These are phyloP conservation scores for Pristionchus exspectatus DNA, from an alignment of 2,888 invertebrate species.

Conservation along the genomic window DNA sequence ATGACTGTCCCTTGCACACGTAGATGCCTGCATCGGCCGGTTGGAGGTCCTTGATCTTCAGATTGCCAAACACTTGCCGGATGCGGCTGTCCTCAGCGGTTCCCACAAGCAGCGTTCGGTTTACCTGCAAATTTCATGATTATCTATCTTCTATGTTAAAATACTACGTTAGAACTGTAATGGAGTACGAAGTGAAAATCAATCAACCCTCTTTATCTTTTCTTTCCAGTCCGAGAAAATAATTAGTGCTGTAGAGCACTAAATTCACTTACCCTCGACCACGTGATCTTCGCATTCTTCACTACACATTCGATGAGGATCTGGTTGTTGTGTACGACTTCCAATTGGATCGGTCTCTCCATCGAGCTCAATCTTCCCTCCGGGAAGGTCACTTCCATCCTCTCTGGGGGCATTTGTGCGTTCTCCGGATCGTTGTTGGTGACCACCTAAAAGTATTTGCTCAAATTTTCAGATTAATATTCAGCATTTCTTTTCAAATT, in stretches of 20 bases:
- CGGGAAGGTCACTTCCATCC: conserved; percentile 14
- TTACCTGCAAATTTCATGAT: not conserved
- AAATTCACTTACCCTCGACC: conserved; percentile 63
- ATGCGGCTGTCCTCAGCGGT: conserved; percentile 56
- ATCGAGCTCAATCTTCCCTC: conserved; percentile 53
- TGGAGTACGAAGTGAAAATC: no score
- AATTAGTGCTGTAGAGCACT: no score
- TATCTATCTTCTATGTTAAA: no score
- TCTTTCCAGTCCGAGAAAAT: no score
- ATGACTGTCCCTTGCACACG: conserved; percentile 67
- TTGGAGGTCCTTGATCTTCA: conserved; percentile 62
- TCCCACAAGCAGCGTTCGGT: conserved; percentile 4
- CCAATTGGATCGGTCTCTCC: conserved; percentile 66
- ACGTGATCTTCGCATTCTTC: conserved; percentile 69
- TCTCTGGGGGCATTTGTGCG: not conserved
- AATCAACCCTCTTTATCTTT: no score
- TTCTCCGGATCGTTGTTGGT: conserved; percentile 20
- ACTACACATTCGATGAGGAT: conserved; percentile 75
- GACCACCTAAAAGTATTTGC: conserved; percentile 1
- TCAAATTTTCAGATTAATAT: not conserved
- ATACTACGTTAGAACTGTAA: no score
- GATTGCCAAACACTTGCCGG: conserved; percentile 74
- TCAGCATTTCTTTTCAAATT: no score
- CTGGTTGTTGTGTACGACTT: conserved; percentile 71
- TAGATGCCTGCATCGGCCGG: conserved; percentile 62